Evolutionary conservation across 2,113 vertebrate genomes (phyloP).

Genomic region (Hiodon tergisus): DNA sequence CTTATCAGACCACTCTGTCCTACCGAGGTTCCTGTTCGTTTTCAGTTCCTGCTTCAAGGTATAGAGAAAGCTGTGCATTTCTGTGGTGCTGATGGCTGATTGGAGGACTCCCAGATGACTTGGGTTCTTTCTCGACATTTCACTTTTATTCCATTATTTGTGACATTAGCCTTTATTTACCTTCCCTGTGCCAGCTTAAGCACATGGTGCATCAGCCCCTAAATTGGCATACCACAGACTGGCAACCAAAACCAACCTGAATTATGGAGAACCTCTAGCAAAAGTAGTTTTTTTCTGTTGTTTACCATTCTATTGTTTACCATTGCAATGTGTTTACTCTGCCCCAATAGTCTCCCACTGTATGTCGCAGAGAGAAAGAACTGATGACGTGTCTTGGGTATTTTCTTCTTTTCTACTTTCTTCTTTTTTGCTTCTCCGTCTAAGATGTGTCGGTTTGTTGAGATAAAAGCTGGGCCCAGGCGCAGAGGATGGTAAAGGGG

Average conservation of each 20-base stretch:
- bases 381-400: too few relatives aligned
- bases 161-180: slow-evolving; percentile 19
- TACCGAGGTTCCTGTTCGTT: too few relatives aligned
- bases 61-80: background rate
- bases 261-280: background rate
- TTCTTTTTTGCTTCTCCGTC: background rate
- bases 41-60: too few relatives aligned
- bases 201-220: slow-evolving; percentile 1
- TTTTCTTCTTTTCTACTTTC: background rate
- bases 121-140: background rate
- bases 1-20: background rate
- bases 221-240: slow-evolving; percentile 5
- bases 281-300: background rate
- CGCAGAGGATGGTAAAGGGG: too few relatives aligned
- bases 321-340: too few relatives aligned
- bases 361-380: too few relatives aligned
- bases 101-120: slow-evolving; percentile 16
- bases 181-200: slow-evolving; percentile 19
- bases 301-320: too few relatives aligned
- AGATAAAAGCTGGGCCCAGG: too few relatives aligned
- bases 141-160: slow-evolving; percentile 26
- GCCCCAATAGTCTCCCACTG: too few relatives aligned
- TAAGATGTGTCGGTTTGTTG: too few relatives aligned
- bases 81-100: slow-evolving; percentile 2
- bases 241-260: background rate